A percentile compares a stretch with the other conserved stretches of the same genome.
phyloP scores from a whole-genome alignment of 2,888 invertebrate species.

The Isoperla grammatica region DNA sequence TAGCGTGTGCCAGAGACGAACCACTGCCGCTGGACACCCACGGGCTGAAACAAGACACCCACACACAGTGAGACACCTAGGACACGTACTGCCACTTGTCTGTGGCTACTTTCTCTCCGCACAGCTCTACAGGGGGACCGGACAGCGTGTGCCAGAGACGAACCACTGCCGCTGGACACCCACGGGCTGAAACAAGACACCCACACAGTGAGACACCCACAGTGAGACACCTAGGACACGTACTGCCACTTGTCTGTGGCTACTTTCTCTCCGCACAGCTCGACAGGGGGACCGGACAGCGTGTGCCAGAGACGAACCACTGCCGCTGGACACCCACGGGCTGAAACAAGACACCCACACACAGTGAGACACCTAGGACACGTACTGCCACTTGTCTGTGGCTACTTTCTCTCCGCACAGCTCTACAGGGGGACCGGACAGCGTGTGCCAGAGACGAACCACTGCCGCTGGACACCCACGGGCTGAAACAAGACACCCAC shows the following conservation, averaged over 20 bases:
- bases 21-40: conserved; percentile 87
- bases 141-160: conserved; percentile 82
- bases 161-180: conserved; percentile 87
- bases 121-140: conserved; percentile 78
- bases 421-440: conserved; percentile 75
- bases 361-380: too few relatives aligned
- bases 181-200: conserved; percentile 57
- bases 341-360: conserved; percentile 46
- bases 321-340: conserved; percentile 86
- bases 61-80: too few relatives aligned
- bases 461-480: conserved; percentile 91
- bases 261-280: conserved; percentile 83
- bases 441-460: conserved; percentile 81
- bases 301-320: conserved; percentile 87
- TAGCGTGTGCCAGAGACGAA: conserved; percentile 81
- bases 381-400: conserved; percentile 72
- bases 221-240: conserved; percentile 77
- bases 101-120: conserved; percentile 72
- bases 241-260: conserved; percentile 73
- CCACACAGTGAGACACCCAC: too few relatives aligned
- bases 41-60: conserved; percentile 53
- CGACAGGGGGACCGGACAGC: conserved; percentile 71
- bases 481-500: conserved; percentile 47
- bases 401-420: conserved; percentile 80
- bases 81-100: conserved; percentile 83